Base-by-base conservation (phyloP, 2,888 invertebrate species). In the Monoplex corrugatus region DNA sequence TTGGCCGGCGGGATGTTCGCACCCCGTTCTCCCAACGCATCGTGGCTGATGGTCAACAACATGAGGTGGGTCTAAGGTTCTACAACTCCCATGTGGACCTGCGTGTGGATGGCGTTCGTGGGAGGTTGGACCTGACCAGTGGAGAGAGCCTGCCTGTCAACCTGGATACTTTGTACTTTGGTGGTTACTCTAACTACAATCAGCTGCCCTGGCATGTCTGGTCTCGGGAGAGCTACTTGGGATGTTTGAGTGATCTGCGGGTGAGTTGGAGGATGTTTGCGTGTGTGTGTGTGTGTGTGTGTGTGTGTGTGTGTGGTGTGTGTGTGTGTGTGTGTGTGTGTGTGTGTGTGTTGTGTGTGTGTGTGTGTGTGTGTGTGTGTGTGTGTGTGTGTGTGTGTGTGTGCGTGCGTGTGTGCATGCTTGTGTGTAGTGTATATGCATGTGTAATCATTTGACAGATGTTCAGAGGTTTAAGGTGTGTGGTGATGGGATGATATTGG, bases 121-220 rank as follows among this genome's bases (percentile, higher is more conserved):
- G 90, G 57, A 78, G 45, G 23, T 84, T 94, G 50, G 78, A 85
- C 38, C 89, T 94, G 23, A 23, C 5, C 40, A 68, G 83, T 6
- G 72, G 88, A 28, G 89, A 89, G 40, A 10, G 84, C 50, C 84
- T 91, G 32, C 91, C 91, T 45, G 32, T 38, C 2, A 85, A 50
- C 82, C 23, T 89, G 28, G 88, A 89, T 57, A 83, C 44, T 63
- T 89, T 93, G 75, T 94, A 94, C 89, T 89, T 95, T 32, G 96
- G 95, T 3, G 93, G 93, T 19, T 92, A 90, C 28, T 89, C 90
- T 63, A 88, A 91, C 35, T 91, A 88, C 68, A n/a, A 84, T 10
- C 84, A 87, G 13, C 89, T 95, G 44, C 95, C 96, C 5, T 96
- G 95, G 95, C 91, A 94, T 50, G 88, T 95, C 6, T 95, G 95